phyloP scores from a whole-genome alignment of 2,888 invertebrate species.

The Copidosoma aretas region DNA sequence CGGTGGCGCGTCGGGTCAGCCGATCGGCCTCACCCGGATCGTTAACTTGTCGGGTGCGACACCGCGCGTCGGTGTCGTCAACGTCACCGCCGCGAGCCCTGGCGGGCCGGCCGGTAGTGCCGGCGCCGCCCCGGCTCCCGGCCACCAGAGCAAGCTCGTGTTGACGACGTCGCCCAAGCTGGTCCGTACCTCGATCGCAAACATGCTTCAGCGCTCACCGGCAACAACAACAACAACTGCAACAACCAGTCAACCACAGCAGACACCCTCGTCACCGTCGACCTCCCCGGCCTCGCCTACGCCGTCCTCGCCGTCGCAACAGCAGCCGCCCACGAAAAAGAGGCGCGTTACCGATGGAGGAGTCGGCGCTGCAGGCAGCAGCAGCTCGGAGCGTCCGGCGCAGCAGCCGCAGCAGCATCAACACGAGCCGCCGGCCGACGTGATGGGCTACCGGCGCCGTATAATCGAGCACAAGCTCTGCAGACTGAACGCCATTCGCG shows the following conservation, averaged over 20 bases:
- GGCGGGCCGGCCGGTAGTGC: not conserved
- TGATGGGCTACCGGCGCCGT: constrained; percentile 68
- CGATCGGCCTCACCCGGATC: constrained; percentile 65
- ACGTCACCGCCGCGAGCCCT: constrained; percentile 48
- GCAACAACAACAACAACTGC: constrained; percentile 24
- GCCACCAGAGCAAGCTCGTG: constrained; percentile 58
- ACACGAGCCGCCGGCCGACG: constrained; percentile 60
- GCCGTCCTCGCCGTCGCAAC: not conserved
- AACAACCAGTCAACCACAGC: constrained; percentile 4
- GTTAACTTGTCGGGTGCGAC: constrained; percentile 62
- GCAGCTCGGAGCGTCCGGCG: constrained; percentile 56
- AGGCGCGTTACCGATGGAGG: constrained; percentile 52
- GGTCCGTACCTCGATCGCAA: constrained; percentile 56
- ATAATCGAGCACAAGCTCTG: constrained; percentile 76
- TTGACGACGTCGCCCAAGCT: constrained; percentile 59
- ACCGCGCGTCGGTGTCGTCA: constrained; percentile 55
- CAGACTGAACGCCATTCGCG: constrained; percentile 73
- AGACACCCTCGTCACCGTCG: not conserved
- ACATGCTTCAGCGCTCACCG: constrained; percentile 60
- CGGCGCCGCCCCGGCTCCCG: constrained; percentile 49
- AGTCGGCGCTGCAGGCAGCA: constrained; percentile 58
- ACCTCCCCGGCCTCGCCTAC: no score
- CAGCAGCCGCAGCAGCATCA: constrained; percentile 47
- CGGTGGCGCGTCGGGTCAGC: constrained; percentile 57
- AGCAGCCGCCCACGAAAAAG: constrained; percentile 63